These are phyloP conservation scores for Calyptomena viridis DNA, from an alignment of 2,113 vertebrate genomes.

Conservation along the genomic window DNA sequence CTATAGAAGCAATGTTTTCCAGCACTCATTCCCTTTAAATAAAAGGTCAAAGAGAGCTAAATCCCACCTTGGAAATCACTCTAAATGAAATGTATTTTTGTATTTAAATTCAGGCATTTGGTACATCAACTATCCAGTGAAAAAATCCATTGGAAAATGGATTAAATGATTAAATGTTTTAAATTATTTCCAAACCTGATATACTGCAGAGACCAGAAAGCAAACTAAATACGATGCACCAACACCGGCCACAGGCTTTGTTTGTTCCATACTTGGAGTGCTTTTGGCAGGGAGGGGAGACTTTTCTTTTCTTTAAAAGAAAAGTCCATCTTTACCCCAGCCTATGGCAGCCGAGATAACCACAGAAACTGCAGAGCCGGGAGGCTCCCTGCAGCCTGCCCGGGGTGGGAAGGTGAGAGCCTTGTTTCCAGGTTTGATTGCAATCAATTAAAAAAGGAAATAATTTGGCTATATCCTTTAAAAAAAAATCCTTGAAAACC, in stretches of 20 bases:
- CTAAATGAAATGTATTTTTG: accelerated
- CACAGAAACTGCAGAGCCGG: accelerated
- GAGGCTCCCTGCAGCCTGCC: not conserved
- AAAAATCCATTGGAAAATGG: not conserved
- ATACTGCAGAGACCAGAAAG: not conserved
- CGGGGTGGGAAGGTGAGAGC: not conserved
- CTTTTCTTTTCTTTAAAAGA: not conserved
- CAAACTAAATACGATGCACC: not conserved
- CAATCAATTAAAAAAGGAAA: not conserved
- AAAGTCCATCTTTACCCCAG: not conserved
- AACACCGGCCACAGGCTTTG: not conserved
- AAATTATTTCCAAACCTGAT: not conserved
- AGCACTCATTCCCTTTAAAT: accelerated
- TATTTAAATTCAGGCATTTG: not conserved
- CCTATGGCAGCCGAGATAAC: accelerated
- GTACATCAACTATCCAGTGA: not conserved
- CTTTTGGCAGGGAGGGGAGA: not conserved
- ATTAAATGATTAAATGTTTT: too few species aligned
- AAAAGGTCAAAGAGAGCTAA: not conserved
- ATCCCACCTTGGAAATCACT: not conserved
- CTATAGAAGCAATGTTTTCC: not conserved
- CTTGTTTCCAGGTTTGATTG: not conserved
- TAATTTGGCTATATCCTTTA: not conserved
- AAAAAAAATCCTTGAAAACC: not conserved
- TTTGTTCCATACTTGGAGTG: not conserved